Evolutionary conservation across 1,140 invertebrate species (phyloP).

Genomic region (Parapsyche elsis): DNA sequence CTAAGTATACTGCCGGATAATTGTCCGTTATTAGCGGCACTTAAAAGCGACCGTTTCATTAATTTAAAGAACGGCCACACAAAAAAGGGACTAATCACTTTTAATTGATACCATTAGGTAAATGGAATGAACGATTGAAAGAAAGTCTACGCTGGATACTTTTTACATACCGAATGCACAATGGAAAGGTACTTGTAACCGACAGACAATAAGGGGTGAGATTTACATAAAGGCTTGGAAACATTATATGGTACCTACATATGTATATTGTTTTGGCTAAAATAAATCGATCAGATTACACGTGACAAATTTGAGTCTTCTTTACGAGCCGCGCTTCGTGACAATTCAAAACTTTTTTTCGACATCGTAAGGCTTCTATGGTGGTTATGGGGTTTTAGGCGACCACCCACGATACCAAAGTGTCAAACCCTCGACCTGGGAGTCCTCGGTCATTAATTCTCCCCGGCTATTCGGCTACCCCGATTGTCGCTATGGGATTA

Average conservation of each 20-base stretch:
- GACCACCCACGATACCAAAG: conserved; percentile 39
- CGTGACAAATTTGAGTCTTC: conserved; percentile 49
- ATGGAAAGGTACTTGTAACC: too few species aligned
- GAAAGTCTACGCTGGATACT: too few species aligned
- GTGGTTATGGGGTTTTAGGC: conserved; percentile 11
- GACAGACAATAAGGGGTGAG: too few species aligned
- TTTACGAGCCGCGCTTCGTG: conserved; percentile 17
- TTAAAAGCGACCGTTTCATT: conserved; percentile 8
- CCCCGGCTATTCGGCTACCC: conserved; percentile 37
- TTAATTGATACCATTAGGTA: conserved; percentile 18
- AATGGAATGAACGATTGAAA: background rate
- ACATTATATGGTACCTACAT: too few species aligned
- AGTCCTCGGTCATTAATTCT: conserved; percentile 42
- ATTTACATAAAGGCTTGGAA: too few species aligned
- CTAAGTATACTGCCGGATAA: background rate
- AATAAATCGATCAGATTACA: conserved; percentile 53
- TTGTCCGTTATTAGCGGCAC: conserved; percentile 27
- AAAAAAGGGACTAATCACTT: conserved; percentile 12
- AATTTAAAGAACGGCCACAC: background rate
- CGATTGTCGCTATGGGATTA: conserved; percentile 47
- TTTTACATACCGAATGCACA: too few species aligned
- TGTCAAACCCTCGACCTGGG: conserved; percentile 41
- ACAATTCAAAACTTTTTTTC: conserved; percentile 4
- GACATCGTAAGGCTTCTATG: conserved; percentile 29
- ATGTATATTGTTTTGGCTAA: background rate